Base-by-base conservation (phyloP, 2,797 vertebrate genomes). In the Xerus rutilus region DNA sequence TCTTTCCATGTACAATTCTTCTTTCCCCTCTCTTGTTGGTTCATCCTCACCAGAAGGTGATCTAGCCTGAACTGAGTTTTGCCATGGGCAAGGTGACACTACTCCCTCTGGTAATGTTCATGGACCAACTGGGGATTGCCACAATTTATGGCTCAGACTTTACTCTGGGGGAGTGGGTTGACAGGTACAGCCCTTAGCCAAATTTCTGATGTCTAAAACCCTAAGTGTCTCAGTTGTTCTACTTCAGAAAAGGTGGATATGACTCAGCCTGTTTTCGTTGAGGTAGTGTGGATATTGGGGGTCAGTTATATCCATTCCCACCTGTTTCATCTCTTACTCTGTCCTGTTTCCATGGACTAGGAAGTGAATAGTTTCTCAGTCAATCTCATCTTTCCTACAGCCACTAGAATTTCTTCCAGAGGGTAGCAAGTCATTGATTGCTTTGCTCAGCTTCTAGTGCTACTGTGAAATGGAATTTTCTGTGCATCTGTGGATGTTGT, bases 111-210 rank as follows among this genome's bases (percentile, higher is more conserved):
- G 25, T 73, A 88, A 64, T 77, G 21, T 69, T 88, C 30, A n/a
- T 74, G 79, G 72, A 73, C 59, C 20, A 79, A 76, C 10, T 86
- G 54, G 76, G 59, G 15, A 23, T 57, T 95, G 13, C 73, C 23
- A 73, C 20, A 62, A 57, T 84, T 96, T 95, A 28, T 89, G 70
- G 57, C 45, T 91, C n/a, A 84, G 73, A 84, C 91, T 85, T 90
- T 79, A 76, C 89, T n/a, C 12, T 9, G 2, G 9, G 3, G 15
- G 20, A 72, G 69, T 77, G 47, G 39, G 49, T 82, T 77, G 82
- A 92, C 64, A n/a, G 32, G 15, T 72, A 62, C 1, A 47, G 65
- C 8, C 20, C 45, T 74, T 91, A 78, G n/a, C 35, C 52, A 83
- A 28, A 82, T 89, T 85, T 77, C 18, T 32, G 28, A 4, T 65